These are phyloP conservation scores for Hypsibius dujardini DNA, from an alignment of 1,140 invertebrate species.

Conservation along the genomic window DNA sequence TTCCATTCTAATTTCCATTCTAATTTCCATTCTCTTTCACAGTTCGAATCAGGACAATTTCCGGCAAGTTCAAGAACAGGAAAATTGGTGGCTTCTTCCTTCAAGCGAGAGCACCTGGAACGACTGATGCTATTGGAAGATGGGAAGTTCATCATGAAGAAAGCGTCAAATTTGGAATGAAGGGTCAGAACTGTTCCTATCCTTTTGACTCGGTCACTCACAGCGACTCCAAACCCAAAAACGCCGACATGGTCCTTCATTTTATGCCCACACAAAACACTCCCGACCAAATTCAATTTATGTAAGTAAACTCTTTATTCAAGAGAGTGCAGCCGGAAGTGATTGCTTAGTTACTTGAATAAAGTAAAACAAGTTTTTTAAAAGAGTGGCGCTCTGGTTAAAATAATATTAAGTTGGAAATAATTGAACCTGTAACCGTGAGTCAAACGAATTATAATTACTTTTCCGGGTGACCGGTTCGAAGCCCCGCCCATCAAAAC, in stretches of 20 bases:
- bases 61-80: neutral
- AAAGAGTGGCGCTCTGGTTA: neutral
- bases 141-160: constrained; percentile 9
- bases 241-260: neutral
- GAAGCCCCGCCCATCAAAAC: neutral
- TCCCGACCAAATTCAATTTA: neutral
- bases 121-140: neutral
- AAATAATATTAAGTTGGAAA: no score
- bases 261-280: neutral
- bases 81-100: constrained; percentile 1
- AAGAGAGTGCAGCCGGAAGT: constrained; percentile 3
- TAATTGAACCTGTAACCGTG: no score
- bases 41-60: constrained; percentile 9
- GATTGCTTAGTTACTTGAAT: neutral
- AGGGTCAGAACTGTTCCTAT: neutral
- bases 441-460: no score
- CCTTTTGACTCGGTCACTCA: constrained; percentile 8
- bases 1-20: neutral
- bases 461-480: neutral
- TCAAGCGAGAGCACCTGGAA: neutral
- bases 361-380: neutral
- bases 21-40: no score
- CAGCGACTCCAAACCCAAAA: neutral
- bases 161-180: neutral
- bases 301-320: neutral